These are phyloP conservation scores for Pimephales promelas DNA, from an alignment of 2,113 vertebrate genomes.

Conservation along the genomic window DNA sequence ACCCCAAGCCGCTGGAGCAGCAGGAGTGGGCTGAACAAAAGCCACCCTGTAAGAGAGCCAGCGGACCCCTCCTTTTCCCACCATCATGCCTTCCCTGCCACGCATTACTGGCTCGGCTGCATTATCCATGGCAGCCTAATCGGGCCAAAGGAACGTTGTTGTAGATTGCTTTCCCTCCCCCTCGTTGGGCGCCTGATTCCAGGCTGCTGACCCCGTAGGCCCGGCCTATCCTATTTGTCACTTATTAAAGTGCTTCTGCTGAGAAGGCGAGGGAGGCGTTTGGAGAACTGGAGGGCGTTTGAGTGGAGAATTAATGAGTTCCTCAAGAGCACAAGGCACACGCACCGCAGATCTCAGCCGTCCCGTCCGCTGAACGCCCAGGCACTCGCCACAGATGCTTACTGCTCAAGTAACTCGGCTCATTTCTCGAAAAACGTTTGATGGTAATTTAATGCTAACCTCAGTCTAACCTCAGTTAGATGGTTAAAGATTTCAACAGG, in stretches of 20 bases:
- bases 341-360: not conserved
- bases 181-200: conserved; percentile 34
- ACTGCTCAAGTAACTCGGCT: not conserved
- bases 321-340: conserved; percentile 10
- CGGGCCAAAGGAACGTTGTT: conserved; percentile 73
- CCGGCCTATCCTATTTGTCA: conserved; percentile 62
- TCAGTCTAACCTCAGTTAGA: not conserved
- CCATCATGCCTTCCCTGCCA: conserved; percentile 62
- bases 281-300: conserved; percentile 11
- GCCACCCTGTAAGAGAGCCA: conserved; percentile 66
- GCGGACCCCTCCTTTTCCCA: conserved; percentile 56
- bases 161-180: conserved; percentile 58
- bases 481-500: too few species aligned
- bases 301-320: conserved; percentile 4
- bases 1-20: conserved; percentile 71
- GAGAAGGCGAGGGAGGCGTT: conserved; percentile 30
- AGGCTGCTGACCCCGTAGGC: conserved; percentile 51
- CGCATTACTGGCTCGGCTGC: conserved; percentile 75
- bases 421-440: too few species aligned
- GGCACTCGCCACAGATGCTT: not conserved
- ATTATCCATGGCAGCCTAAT: conserved; percentile 75
- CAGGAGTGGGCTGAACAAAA: conserved; percentile 73
- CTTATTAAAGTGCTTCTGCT: conserved; percentile 62
- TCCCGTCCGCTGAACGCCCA: not conserved
- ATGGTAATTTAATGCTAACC: too few species aligned